Evolutionary conservation across 2,888 invertebrate genomes (phyloP), one percentile per base, ranked within the genome.

Genomic region (Lepetodrilus schrolli): DNA sequence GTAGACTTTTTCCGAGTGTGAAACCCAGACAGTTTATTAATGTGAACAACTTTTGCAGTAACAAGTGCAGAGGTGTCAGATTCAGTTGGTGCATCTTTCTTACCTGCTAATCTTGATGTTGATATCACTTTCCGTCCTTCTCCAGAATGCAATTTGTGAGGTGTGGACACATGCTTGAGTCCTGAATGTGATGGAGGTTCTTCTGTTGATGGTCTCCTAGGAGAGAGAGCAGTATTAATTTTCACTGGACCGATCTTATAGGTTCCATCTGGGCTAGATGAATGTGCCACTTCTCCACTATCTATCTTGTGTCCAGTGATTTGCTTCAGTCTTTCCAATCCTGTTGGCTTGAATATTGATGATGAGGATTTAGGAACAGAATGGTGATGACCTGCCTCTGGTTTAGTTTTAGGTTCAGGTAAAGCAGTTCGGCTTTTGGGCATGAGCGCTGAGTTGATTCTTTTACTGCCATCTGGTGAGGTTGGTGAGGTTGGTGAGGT

Each of bases 191-290:
- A 8, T 4, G 51, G 4, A 13, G 26, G 20, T 34, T 72, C 65
- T 43, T n/a, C 72, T 47, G 51, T n/a, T 65, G 51, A 21, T 21
- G 17, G 23, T 43, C 13, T 72, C 2, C 65, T 48, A 20, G 78
- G 75, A 72, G 74, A 74, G 17, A 76, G 73, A 37, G 76, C 78
- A 26, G 76, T 75, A 49, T 78, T 78, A 34, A 78, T 30, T 26
- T 72, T 74, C 13, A 49, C 69, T 30, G 74, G 69, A 20, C 65
- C 43, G 37, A 76, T 74, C 47, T 73, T 76, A 20, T 70, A 49
- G 13, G 34, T 48, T 43, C 72, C 70, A 5, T 68, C 43, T 30
- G 68, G 68, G 47, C 43, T 68, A 7, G 68, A 43, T 0, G 68
- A 68, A 10, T 68, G 68, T n/a, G 68, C 68, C 17, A 68, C 68